Evolutionary conservation across 2,113 vertebrate genomes (phyloP).

Genomic region (Proteles cristata): DNA sequence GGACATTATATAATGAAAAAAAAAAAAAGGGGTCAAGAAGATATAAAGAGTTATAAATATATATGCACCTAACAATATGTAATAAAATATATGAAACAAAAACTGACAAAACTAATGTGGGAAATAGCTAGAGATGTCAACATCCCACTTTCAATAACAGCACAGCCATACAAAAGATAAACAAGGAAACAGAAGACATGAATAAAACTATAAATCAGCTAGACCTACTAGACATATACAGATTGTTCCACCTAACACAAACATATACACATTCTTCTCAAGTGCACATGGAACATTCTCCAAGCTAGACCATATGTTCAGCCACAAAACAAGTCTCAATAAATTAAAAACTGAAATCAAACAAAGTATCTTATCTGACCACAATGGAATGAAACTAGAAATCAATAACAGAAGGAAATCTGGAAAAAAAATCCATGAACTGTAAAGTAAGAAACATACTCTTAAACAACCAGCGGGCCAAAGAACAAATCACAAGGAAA

Average conservation of each 20-base stretch:
- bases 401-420: neutral
- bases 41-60: slow-evolving; percentile 29
- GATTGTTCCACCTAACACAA: neutral
- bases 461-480: neutral
- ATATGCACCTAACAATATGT: neutral
- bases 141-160: neutral
- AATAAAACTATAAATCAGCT: neutral
- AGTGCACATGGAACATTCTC: neutral
- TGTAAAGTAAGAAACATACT: neutral
- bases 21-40: neutral
- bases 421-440: slow-evolving; percentile 33
- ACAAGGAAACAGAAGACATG: neutral
- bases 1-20: neutral
- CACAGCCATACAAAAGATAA: neutral
- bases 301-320: neutral
- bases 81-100: slow-evolving; percentile 29
- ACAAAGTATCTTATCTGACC: slow-evolving; percentile 28
- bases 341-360: neutral
- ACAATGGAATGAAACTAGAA: slow-evolving; percentile 44
- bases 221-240: neutral
- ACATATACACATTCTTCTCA: neutral
- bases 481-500: slow-evolving; percentile 44
- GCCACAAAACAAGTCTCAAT: neutral
- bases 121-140: neutral
- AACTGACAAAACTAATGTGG: neutral